Base-by-base conservation (phyloP, 2,888 invertebrate genomes). In the Scaptomyza cyrtandrae region DNA sequence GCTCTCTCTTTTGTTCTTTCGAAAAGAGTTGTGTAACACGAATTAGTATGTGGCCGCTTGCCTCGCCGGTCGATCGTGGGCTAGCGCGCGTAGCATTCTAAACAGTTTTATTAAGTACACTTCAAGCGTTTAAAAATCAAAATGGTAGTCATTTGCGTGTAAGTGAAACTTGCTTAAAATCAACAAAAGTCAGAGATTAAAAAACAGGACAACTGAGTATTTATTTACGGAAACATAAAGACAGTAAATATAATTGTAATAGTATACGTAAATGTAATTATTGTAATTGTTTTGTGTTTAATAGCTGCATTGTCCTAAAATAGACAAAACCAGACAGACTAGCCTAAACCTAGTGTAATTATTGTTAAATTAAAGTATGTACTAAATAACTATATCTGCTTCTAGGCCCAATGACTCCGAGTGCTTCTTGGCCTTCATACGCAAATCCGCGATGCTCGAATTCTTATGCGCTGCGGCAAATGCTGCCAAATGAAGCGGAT, bases 351-450 rank as follows among this genome's bases (percentile, higher is more conserved):
- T 64, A 75, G 53, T 14, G 48, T 35, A 19, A 46, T 27, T 27
- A 45, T 24, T 39, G 16, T 41, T 35, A 19, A 50, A 50, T 24
- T 39, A 37, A 49, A 65, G 10, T 61, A 59, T 62, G 59, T 71
- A 86, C 87, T 83, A 83, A 60, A 71, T 82, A 76, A 85, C 82
- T 57, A 87, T 49, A 49, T 91, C 91, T 11, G 90, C 78, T 37
- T 81, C 78, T 29, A 92, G 76, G 49, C 92, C 97, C 56, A 98
- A 93, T 0, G 98, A 97, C 82, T 98, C 98, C 33, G 98, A 96
- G 92, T 98, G 98, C 85, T 97, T 95, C 90, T 97, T 95, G 19
- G 98, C 98, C 92, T 98, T 98, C 76, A 98, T 94, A 83, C 98
- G 94, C 60, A 98, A 94, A 93, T 98, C 98, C 0, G 98, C 98